These are phyloP conservation scores for Ormyrus nitidulus DNA, from an alignment of 2,888 invertebrate species.

Conservation along the genomic window DNA sequence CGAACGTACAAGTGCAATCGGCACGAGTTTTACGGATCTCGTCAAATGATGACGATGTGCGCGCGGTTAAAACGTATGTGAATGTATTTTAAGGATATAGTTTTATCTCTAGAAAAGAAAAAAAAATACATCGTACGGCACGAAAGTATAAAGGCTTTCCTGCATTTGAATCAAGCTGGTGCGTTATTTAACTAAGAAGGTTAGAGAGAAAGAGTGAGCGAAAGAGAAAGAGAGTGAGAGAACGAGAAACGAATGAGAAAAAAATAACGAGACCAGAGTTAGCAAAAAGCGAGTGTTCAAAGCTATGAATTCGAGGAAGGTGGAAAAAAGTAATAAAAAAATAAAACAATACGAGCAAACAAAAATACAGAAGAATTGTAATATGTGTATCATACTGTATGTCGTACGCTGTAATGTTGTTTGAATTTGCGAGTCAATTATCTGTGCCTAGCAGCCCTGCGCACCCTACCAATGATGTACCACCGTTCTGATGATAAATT, in stretches of 20 bases:
- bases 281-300: conserved; percentile 41
- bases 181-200: conserved; percentile 41
- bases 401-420: conserved; percentile 76
- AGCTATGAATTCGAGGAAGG: conserved; percentile 38
- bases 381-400: conserved; percentile 74
- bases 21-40: conserved; percentile 52
- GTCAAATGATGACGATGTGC: conserved; percentile 45
- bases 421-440: conserved; percentile 81
- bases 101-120: conserved; percentile 52
- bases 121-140: conserved; percentile 32
- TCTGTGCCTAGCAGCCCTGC: conserved; percentile 79
- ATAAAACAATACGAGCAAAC: conserved; percentile 57
- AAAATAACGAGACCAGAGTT: conserved; percentile 29
- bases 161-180: conserved; percentile 33
- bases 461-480: conserved; percentile 75
- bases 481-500: conserved; percentile 71
- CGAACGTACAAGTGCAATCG: conserved; percentile 51
- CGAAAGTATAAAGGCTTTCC: conserved; percentile 39
- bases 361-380: conserved; percentile 62
- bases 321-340: conserved; percentile 51
- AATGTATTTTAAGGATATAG: conserved; percentile 56
- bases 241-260: conserved; percentile 15
- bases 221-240: conserved; percentile 30
- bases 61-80: conserved; percentile 46
- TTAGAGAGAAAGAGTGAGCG: conserved; percentile 13